Conservation (phyloP, 2,797 vertebrate genomes). For the Hybognathus amarus region DNA sequence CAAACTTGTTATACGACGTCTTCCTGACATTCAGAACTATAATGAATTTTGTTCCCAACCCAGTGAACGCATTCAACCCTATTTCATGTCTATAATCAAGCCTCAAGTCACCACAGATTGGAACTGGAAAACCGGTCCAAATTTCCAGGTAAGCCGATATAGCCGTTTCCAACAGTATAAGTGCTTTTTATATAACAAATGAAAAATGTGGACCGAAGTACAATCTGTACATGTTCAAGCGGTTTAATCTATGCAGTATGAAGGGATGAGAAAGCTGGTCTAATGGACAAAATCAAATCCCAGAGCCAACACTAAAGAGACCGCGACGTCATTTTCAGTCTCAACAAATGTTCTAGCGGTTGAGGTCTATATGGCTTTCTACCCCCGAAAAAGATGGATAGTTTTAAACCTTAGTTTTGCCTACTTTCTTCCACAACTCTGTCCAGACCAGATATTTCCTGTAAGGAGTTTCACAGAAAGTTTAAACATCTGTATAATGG, state of each 20-base stretch:
- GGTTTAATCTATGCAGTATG: conserved; percentile 12
- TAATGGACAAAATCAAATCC: conserved; percentile 34
- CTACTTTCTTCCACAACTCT: background rate
- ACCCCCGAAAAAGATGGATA: conserved; percentile 3
- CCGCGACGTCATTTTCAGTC: conserved; percentile 10
- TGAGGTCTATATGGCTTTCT: conserved; percentile 40
- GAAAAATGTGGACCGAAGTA: conserved; percentile 15
- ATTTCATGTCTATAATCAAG: background rate
- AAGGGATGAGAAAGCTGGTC: conserved; percentile 18
- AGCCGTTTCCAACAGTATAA: conserved; percentile 16
- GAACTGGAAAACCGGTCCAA: background rate
- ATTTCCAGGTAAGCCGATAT: background rate
- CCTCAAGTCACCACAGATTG: background rate
- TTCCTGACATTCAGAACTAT: conserved; percentile 31
- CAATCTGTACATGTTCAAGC: conserved; percentile 20
- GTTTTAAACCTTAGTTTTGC: conserved; percentile 3
- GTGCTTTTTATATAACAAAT: conserved; percentile 34
- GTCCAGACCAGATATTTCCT: conserved; percentile 40
- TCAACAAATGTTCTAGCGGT: conserved; percentile 31
- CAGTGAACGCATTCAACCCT: conserved; percentile 2
- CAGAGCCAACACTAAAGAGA: conserved; percentile 23
- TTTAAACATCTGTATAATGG: conserved; percentile 37
- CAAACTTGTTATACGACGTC: background rate
- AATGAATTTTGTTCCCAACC: conserved; percentile 8
- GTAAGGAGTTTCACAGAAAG: conserved; percentile 22